Percentiles rank a stretch among this genome's conserved stretches.
phyloP scores from a whole-genome alignment of 2,888 invertebrate species.

The Geotrupes spiniger region DNA sequence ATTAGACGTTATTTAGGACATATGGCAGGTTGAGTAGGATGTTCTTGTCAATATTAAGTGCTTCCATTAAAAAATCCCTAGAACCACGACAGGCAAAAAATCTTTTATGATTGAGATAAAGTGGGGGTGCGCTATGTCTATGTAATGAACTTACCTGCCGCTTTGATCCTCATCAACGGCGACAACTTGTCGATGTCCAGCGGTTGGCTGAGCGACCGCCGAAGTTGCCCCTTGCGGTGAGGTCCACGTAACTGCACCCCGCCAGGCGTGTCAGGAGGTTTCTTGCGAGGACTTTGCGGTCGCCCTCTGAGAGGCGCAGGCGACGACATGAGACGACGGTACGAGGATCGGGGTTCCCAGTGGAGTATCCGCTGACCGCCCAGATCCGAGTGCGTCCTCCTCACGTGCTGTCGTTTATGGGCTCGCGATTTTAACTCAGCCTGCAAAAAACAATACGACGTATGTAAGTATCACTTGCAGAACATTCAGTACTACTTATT shows the following conservation, averaged over 20 bases:
- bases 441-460: no score
- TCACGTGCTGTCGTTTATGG: constrained; percentile 51
- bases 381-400: constrained; percentile 58
- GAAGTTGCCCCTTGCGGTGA: constrained; percentile 39
- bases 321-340: constrained; percentile 54
- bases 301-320: constrained; percentile 50
- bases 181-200: constrained; percentile 60
- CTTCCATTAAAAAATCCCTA: no score
- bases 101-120: no score
- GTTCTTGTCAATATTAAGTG: no score
- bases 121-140: no score
- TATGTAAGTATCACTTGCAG: no score
- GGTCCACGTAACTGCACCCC: constrained; percentile 34
- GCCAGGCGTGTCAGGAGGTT: constrained; percentile 44
- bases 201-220: constrained; percentile 69
- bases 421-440: constrained; percentile 55
- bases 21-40: no score
- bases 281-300: constrained; percentile 52
- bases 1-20: no score
- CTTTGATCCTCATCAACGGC: constrained; percentile 55
- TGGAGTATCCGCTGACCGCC: constrained; percentile 57
- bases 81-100: no score
- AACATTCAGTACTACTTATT: no score
- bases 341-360: constrained; percentile 53
- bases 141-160: constrained; percentile 52